These are phyloP conservation scores for Riparia riparia DNA, from an alignment of 2,113 vertebrate species.

Conservation along the genomic window DNA sequence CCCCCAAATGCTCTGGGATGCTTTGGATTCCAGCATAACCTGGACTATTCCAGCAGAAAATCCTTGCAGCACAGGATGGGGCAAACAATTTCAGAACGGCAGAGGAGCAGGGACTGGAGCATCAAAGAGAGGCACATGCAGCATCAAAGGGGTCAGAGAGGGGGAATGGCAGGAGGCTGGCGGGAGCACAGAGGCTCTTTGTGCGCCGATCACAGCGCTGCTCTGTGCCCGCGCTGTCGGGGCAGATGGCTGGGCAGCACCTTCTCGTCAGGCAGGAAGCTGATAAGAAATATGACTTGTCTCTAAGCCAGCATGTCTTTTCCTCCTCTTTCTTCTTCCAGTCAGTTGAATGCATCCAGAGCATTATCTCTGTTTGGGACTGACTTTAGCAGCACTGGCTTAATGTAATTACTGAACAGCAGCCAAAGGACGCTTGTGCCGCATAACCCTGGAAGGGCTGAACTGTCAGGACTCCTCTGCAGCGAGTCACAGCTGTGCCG, in stretches of 20 bases:
- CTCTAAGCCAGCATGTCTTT: slow-evolving; percentile 57
- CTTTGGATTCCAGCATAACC: not conserved
- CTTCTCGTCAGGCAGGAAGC: slow-evolving; percentile 62
- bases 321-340: slow-evolving; percentile 64
- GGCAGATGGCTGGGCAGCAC: slow-evolving; percentile 65
- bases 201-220: slow-evolving; percentile 8
- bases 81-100: not conserved
- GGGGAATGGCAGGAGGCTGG: slow-evolving; percentile 19
- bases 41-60: not conserved
- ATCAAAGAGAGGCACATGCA: slow-evolving; percentile 11
- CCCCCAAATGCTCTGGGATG: not conserved
- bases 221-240: slow-evolving; percentile 1
- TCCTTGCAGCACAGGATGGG: not conserved
- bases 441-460: slow-evolving; percentile 4
- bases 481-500: rapidly evolving
- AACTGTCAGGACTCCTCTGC: not conserved
- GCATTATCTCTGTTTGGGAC: slow-evolving; percentile 58
- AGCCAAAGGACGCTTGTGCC: slow-evolving; percentile 16
- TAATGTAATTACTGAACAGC: slow-evolving; percentile 68
- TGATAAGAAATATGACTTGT: slow-evolving; percentile 71
- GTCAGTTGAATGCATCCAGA: slow-evolving; percentile 43
- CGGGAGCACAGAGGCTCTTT: slow-evolving; percentile 41
- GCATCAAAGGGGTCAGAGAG: slow-evolving; percentile 20
- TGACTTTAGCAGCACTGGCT: slow-evolving; percentile 41
- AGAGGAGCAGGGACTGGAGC: not conserved